Evolutionary conservation across 2,888 invertebrate genomes (phyloP).

Genomic region (Norana najaformis): DNA sequence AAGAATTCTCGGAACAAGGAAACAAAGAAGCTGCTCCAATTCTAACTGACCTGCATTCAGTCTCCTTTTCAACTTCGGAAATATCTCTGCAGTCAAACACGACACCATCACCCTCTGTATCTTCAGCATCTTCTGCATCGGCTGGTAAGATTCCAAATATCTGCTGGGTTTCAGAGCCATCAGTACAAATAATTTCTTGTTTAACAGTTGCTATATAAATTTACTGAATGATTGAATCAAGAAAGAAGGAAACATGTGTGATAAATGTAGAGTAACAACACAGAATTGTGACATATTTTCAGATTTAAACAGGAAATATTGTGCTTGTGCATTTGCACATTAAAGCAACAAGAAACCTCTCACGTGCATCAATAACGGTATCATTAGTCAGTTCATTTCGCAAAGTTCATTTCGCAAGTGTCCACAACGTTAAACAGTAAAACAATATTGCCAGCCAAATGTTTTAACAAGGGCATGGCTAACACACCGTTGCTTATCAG

Average conservation of each 20-base stretch:
- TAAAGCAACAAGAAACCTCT: not conserved
- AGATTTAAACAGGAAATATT: too few species aligned
- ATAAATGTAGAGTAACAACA: too few species aligned
- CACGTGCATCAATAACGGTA: too few species aligned
- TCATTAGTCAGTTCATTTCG: not conserved
- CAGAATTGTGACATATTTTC: too few species aligned
- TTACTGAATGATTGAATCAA: too few species aligned
- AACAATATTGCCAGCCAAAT: not conserved
- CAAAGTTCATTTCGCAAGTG: not conserved
- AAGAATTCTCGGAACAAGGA: conserved; percentile 1
- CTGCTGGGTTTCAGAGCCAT: not conserved
- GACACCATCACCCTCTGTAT: not conserved
- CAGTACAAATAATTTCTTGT: not conserved
- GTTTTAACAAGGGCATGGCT: not conserved
- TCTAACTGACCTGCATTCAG: not conserved
- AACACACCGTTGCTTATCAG: not conserved
- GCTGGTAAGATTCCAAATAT: not conserved
- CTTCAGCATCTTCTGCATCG: not conserved
- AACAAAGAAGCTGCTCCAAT: not conserved
- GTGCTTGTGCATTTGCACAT: too few species aligned
- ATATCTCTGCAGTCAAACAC: not conserved
- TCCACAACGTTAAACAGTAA: not conserved
- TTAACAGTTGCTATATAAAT: too few species aligned
- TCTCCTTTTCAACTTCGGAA: not conserved
- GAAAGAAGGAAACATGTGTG: too few species aligned